Base-by-base conservation (phyloP, 37 sponge, comb jelly and placozoan species). In the Aplysina aerophoba region DNA sequence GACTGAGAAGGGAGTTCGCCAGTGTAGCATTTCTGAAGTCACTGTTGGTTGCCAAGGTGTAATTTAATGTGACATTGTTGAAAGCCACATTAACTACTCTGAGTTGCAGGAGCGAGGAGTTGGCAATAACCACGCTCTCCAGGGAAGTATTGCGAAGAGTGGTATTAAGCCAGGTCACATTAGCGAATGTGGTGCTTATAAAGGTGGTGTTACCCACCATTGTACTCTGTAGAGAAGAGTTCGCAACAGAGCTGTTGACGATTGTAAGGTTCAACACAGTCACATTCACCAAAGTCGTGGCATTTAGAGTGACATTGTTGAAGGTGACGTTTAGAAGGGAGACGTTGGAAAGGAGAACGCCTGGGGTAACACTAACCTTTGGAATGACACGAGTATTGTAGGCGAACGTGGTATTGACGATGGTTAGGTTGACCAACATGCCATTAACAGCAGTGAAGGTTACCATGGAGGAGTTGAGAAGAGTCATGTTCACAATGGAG, bases 341-440 rank as follows among this genome's bases (percentile, higher is more conserved):
- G 21, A 50, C 16, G 41, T 75, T 75, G 41, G 44, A 36, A 15
- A 75, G 15, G 12, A 41, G 44, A 19, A 75, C 78, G 14, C 44
- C n/a, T 15, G 78, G 78, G 53, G 41, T 30, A 4, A 75, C 4
- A 14, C 24, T 39, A 36, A 40, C n/a, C 28, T n/a, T 27, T 5
- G 11, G 12, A 13, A 27, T 4, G 22, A 40, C n/a, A 75, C 22
- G 1, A 0, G 78, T 75, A 22, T 44, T 44, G 39, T 40, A 41
- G 54, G 54, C 78, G n/a, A 75, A 50, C 12, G 78, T 75, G 54
- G 78, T 75, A 16, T 75, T 75, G n/a, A 75, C 78, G 12, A 75
- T 41, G 2, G 78, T 53, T 24, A 75, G 44, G 39, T 75, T 75
- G 53, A 53, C 54, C 50, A 40, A 75, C 37, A n/a, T 24, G 20